phyloP scores from a whole-genome alignment of 1,140 invertebrate species.

The Arion vulgaris region DNA sequence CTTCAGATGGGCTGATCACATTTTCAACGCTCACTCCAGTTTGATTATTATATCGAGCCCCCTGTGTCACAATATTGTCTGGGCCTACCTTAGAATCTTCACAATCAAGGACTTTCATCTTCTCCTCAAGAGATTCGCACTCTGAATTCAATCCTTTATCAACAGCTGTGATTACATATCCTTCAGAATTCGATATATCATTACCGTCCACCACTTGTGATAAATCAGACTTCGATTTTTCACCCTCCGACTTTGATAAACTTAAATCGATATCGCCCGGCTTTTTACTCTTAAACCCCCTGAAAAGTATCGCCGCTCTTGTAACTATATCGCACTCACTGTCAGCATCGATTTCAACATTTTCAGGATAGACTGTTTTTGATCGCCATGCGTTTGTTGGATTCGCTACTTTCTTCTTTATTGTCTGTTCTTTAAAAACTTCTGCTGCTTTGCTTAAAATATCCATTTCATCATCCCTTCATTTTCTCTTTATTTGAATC shows the following conservation, averaged over 20 bases:
- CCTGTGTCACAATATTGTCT: not conserved
- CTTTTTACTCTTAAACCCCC: constrained; percentile 22
- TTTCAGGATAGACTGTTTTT: not conserved
- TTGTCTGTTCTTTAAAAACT: constrained; percentile 30
- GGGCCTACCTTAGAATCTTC: not conserved
- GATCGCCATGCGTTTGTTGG: not conserved
- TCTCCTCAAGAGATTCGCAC: no score
- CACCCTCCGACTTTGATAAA: not conserved
- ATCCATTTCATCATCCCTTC: constrained; percentile 9
- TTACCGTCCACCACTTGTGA: not conserved
- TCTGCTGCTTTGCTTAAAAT: constrained; percentile 30
- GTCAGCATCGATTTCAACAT: not conserved
- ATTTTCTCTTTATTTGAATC: not conserved
- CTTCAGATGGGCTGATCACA: not conserved
- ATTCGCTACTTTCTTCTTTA: not conserved
- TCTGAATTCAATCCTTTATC: not conserved
- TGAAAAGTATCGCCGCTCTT: constrained; percentile 25
- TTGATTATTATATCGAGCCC: not conserved
- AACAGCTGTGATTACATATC: not conserved
- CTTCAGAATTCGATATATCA: not conserved
- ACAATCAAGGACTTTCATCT: not conserved
- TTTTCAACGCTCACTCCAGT: not conserved
- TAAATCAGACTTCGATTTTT: not conserved
- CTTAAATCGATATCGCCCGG: constrained; percentile 6
- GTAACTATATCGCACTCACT: constrained; percentile 22